A percentile compares a stretch with the other conserved stretches of the same genome.
These are phyloP conservation scores for Aldrovandia affinis DNA, from an alignment of 2,797 vertebrate genomes.

Conservation along the genomic window DNA sequence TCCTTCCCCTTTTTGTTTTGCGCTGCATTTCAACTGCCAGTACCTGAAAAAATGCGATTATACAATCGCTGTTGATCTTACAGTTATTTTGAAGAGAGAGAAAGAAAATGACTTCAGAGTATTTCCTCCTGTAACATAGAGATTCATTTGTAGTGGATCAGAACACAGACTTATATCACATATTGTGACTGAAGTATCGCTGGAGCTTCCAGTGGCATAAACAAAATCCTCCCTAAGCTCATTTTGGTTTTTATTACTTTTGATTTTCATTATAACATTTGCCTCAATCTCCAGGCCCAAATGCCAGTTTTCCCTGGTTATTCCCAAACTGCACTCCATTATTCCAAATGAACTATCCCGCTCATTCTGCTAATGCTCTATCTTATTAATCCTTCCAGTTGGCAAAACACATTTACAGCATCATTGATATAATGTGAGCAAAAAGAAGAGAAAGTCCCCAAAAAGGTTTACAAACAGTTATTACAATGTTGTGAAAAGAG, in stretches of 20 bases:
- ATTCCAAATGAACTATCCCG: not conserved
- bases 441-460: not conserved
- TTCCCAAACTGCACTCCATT: not conserved
- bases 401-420: not conserved
- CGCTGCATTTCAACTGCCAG: constrained; percentile 29
- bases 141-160: not conserved
- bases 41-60: not conserved
- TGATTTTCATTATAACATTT: not conserved
- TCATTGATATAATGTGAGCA: not conserved
- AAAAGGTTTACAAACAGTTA: not conserved
- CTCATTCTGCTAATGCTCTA: not conserved
- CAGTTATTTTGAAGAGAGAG: not conserved
- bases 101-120: not conserved
- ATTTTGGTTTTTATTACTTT: not conserved
- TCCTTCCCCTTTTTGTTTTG: constrained; percentile 47
- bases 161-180: not conserved
- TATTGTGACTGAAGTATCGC: not conserved
- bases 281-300: not conserved
- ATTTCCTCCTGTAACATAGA: not conserved
- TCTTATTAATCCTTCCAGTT: not conserved
- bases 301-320: not conserved
- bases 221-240: not conserved
- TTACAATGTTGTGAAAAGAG: not conserved
- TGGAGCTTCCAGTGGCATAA: not conserved
- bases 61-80: not conserved